phyloP scores from a whole-genome alignment of 1,140 invertebrate species.

The Trachymyrmex septentrionalis region DNA sequence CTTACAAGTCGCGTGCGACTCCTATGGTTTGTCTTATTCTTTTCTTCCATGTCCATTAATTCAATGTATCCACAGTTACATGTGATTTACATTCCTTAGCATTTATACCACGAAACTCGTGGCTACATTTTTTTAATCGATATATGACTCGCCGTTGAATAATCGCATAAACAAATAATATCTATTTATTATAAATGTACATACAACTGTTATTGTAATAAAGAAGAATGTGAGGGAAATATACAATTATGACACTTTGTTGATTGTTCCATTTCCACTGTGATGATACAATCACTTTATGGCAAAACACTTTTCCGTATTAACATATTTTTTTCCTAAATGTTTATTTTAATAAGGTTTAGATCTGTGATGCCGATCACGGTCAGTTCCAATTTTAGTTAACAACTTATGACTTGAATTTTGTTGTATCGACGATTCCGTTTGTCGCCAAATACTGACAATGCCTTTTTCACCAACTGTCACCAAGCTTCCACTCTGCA shows the following conservation, averaged over 20 bases:
- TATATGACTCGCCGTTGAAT: slow-evolving; percentile 80
- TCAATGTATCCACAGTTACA: slow-evolving; percentile 67
- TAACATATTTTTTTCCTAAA: slow-evolving; percentile 43
- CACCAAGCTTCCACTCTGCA: slow-evolving; percentile 87
- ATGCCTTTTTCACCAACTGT: slow-evolving; percentile 90
- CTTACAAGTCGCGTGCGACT: background rate
- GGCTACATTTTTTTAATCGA: slow-evolving; percentile 77
- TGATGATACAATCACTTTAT: slow-evolving; percentile 65
- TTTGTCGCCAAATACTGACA: slow-evolving; percentile 88
- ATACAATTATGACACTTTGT: slow-evolving; percentile 57
- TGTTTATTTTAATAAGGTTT: slow-evolving; percentile 82
- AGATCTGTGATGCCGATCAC: slow-evolving; percentile 79
- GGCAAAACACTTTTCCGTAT: slow-evolving; percentile 43
- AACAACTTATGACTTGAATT: slow-evolving; percentile 73
- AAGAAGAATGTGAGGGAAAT: slow-evolving; percentile 80
- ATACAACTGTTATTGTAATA: slow-evolving; percentile 85
- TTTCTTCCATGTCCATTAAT: slow-evolving; percentile 65
- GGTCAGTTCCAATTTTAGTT: slow-evolving; percentile 79
- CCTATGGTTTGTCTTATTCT: slow-evolving; percentile 16
- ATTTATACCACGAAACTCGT: slow-evolving; percentile 68
- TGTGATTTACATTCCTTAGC: slow-evolving; percentile 75
- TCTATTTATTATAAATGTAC: slow-evolving; percentile 85
- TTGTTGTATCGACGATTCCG: slow-evolving; percentile 67
- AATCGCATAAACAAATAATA: slow-evolving; percentile 81
- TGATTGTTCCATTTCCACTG: slow-evolving; percentile 27